phyloP scores from a whole-genome alignment of 2,888 invertebrate genomes.

The Catocala nupta region DNA sequence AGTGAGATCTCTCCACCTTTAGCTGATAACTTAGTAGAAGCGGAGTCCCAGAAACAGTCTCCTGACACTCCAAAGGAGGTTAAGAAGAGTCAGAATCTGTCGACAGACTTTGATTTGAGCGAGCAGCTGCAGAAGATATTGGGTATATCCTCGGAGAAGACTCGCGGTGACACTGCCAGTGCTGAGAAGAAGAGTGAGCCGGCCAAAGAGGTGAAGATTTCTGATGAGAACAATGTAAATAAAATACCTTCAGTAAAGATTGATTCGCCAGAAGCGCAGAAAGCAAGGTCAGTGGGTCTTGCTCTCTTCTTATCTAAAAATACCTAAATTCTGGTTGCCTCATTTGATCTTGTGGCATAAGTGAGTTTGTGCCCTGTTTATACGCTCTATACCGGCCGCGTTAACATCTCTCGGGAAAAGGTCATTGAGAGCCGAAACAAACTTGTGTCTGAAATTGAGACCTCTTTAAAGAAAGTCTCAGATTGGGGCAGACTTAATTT shows the following conservation, averaged over 20 bases:
- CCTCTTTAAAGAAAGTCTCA: no score
- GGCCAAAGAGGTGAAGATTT: slow-evolving; percentile 77
- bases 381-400: no score
- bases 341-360: no score
- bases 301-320: no score
- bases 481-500: no score
- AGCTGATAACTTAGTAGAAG: slow-evolving; percentile 66
- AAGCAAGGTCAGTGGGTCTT: slow-evolving; percentile 66
- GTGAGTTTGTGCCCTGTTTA: no score
- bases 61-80: slow-evolving; percentile 81
- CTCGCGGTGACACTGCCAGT: slow-evolving; percentile 66
- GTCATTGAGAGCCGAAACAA: no score
- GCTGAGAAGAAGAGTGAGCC: slow-evolving; percentile 75
- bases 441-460: no score
- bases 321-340: no score
- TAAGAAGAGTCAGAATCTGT: slow-evolving; percentile 83
- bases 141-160: slow-evolving; percentile 83
- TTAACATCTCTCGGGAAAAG: no score
- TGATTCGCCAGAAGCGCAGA: slow-evolving; percentile 81
- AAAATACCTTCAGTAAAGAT: slow-evolving; percentile 84
- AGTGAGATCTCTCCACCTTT: slow-evolving; percentile 83
- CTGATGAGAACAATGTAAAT: slow-evolving; percentile 66
- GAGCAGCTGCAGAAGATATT: slow-evolving; percentile 84
- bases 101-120: slow-evolving; percentile 83
- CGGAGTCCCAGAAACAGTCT: slow-evolving; percentile 78